A percentile compares a stretch with the other conserved stretches of the same genome.
phyloP scores from a whole-genome alignment of 2,797 vertebrate genomes.

The Nannoperca australis region DNA sequence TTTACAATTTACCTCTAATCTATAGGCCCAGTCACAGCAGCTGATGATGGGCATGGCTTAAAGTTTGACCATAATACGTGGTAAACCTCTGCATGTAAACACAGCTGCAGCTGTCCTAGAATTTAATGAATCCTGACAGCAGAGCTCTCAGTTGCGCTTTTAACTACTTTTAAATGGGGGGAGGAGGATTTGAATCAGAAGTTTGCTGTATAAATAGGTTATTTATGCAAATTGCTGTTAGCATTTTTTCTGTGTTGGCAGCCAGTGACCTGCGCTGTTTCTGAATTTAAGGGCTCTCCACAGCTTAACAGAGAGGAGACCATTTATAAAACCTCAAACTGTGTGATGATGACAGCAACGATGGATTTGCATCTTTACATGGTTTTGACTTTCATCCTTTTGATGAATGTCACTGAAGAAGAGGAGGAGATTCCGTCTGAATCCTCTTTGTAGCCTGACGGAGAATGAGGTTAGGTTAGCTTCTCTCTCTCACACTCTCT shows the following conservation, averaged over 20 bases:
- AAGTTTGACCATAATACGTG: conserved; percentile 59
- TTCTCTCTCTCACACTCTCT: conserved; percentile 41
- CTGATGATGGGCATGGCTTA: conserved; percentile 60
- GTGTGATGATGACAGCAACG: conserved; percentile 56
- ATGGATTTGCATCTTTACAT: conserved; percentile 51
- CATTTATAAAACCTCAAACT: conserved; percentile 58
- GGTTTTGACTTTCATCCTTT: conserved; percentile 52
- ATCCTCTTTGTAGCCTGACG: conserved; percentile 50
- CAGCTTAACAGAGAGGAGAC: conserved; percentile 61
- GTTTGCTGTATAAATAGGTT: conserved; percentile 72
- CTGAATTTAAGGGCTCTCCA: conserved; percentile 73
- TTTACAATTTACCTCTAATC: conserved; percentile 51
- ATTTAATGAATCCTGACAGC: conserved; percentile 70
- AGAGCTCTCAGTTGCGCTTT: conserved; percentile 62
- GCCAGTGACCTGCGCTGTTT: conserved; percentile 69
- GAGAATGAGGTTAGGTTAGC: conserved; percentile 51
- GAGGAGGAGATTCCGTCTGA: conserved; percentile 61
- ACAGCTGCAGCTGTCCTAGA: conserved; percentile 58
- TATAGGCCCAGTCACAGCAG: conserved; percentile 22
- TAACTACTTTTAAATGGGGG: conserved; percentile 59
- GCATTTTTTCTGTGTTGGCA: conserved; percentile 65
- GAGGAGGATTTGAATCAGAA: conserved; percentile 62
- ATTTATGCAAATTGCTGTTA: conserved; percentile 76
- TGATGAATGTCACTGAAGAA: conserved; percentile 41
- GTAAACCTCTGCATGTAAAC: conserved; percentile 54